These are phyloP conservation scores for Taeniopygia guttata DNA, from an alignment of 2,797 vertebrate species.

Conservation along the genomic window DNA sequence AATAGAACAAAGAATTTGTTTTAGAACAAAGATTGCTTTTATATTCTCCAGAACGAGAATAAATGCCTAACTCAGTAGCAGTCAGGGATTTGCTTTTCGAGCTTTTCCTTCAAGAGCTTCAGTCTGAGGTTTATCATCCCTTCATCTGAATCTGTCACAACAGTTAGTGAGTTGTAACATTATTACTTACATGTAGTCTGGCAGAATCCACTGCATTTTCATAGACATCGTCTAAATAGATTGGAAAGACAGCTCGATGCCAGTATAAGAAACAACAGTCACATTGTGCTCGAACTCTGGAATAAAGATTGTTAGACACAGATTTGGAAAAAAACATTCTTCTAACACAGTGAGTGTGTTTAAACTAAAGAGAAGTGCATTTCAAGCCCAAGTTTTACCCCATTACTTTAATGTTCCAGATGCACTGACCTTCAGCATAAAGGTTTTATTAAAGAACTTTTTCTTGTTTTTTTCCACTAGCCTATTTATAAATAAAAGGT, in stretches of 20 bases:
- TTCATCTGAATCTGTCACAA: neutral
- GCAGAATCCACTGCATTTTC: constrained; percentile 94
- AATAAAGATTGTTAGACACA: constrained; percentile 29
- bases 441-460: neutral
- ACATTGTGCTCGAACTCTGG: constrained; percentile 89
- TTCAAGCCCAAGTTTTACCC: neutral
- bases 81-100: neutral
- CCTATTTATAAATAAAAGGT: neutral
- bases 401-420: neutral
- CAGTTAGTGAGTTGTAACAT: neutral
- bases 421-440: neutral
- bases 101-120: neutral
- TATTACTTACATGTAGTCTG: constrained; percentile 87
- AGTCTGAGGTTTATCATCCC: neutral
- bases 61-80: neutral
- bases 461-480: neutral
- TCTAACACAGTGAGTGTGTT: neutral
- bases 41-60: neutral
- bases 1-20: no score
- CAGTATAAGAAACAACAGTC: constrained; percentile 97
- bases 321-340: neutral
- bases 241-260: constrained; percentile 96
- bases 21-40: neutral
- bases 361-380: neutral
- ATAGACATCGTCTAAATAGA: constrained; percentile 96